These are phyloP conservation scores for Polietes domitor DNA, from an alignment of 2,888 invertebrate genomes.

Conservation along the genomic window DNA sequence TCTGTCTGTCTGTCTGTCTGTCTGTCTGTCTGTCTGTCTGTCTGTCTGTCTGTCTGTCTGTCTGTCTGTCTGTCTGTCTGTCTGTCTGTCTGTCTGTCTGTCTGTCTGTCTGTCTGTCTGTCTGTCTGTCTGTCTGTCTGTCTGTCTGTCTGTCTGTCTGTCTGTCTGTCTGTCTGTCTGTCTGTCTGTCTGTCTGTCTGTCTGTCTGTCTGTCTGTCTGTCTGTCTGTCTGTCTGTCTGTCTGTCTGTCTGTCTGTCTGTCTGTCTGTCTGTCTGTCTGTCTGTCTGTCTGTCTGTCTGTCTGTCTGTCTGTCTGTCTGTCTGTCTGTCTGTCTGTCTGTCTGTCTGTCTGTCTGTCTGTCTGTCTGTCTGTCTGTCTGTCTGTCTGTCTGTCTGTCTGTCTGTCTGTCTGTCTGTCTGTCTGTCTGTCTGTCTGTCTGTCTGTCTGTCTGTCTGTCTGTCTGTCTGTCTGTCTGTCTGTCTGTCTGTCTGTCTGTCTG, in stretches of 20 bases:
- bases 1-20: constrained; percentile 37
- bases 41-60: constrained; percentile 38
- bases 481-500: constrained; percentile 34
- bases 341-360: constrained; percentile 36
- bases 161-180: constrained; percentile 38
- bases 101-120: constrained; percentile 39
- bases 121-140: constrained; percentile 38
- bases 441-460: constrained; percentile 34
- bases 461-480: constrained; percentile 36
- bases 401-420: constrained; percentile 34
- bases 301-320: constrained; percentile 31
- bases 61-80: constrained; percentile 39
- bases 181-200: constrained; percentile 36
- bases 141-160: constrained; percentile 39
- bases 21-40: constrained; percentile 39
- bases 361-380: constrained; percentile 34
- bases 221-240: constrained; percentile 14
- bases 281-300: constrained; percentile 32
- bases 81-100: constrained; percentile 38
- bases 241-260: constrained; percentile 38
- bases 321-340: constrained; percentile 33
- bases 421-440: constrained; percentile 36
- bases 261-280: constrained; percentile 34
- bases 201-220: constrained; percentile 11
- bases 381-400: constrained; percentile 36